Base-by-base conservation (phyloP, 1,140 invertebrate genomes). In the Diabrotica undecimpunctata region DNA sequence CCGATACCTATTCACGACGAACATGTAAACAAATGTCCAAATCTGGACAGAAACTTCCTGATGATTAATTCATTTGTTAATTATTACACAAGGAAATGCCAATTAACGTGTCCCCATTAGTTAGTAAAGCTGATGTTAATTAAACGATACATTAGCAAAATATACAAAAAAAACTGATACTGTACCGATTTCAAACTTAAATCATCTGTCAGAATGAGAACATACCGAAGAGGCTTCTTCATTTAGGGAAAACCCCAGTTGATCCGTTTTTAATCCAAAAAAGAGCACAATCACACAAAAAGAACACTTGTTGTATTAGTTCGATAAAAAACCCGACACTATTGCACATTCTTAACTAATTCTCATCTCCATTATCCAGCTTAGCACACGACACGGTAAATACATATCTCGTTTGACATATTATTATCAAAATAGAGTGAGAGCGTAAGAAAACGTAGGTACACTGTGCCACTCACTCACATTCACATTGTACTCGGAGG, bases 401-500 rank as follows among this genome's bases (percentile, higher is more conserved):
- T 38, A 60, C 36, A 60, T 60, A 60, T 60, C 58, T 38, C 38
- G 39, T 60, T 60, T 60, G 58, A 60, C 58, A 60, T 60, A 60
- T 60, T 60, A 60, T 60, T 60, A 60, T 60, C 58, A 60, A 41
- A 60, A 60, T 46, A 60, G 58, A 60, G 58, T 60, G 58, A 60
- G 58, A 60, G 46, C 36, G 46, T 39, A 39, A 39, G 39, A 60
- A 39, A 60, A 60, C 41, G 41, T 46, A 46, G 41, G 39, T 60
- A 51, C 46, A 14, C 38, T 36, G 39, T 14, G 46, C 13, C 58
- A 60, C 58, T 60, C 58, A 38, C 58, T 60, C 58, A 25, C 58
- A 50, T 60, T 60, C 41, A 46, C 41, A 46, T 46, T 46, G 41
- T 46, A 46, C n/a, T 46, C 8, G 2, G n/a, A 46, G n/a, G 8